Evolutionary conservation across 2,113 vertebrate species (phyloP), one percentile per base, ranked within the genome.

Genomic region (Parus major): DNA sequence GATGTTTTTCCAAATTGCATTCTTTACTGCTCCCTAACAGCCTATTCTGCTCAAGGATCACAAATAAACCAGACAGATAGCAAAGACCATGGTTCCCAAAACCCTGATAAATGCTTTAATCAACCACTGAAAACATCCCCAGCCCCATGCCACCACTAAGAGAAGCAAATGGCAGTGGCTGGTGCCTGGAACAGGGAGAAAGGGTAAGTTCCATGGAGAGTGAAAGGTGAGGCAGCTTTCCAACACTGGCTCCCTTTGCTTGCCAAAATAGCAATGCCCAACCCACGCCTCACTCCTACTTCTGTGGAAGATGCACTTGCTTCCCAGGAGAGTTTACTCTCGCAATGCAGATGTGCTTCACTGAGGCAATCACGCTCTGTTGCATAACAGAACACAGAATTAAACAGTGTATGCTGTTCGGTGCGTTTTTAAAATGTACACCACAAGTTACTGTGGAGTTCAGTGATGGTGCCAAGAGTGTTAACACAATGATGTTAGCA

Each of bases 151-250:
- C 63, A 90, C 35, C 60, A 66, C 47, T 16, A 60, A 35, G 29
- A 84, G 70, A 82, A 87, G 47, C 49, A 90, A 93, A 64, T 59
- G 73, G 73, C 76, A 87, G 72, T 4, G 5, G 55, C 56, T 60
- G n/a, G 56, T 85, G 94, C 83, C 84, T 78, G 84, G 56, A 94
- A 91, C 31, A 27, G 42, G 92, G 80, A 85, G 71, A 92, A 91
- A 86, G 86, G 83, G 56, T 79, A 93, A 96, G 89, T 94, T 97
- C 94, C 94, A 92, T 35, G 69, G 80, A 60, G 94, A 95, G 90
- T 92, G 94, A 94, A 94, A 94, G 94, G 88, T 87, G 94, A 97
- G 92, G 90, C 92, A 92, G 92, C 92, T 86, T 96, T 96, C 95
- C 96, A 96, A 65, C 3, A 7, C 47, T 78, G 84, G 70, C 63